These are phyloP conservation scores for Phrixothrix hirtus DNA, from an alignment of 2,888 invertebrate species.

Conservation along the genomic window DNA sequence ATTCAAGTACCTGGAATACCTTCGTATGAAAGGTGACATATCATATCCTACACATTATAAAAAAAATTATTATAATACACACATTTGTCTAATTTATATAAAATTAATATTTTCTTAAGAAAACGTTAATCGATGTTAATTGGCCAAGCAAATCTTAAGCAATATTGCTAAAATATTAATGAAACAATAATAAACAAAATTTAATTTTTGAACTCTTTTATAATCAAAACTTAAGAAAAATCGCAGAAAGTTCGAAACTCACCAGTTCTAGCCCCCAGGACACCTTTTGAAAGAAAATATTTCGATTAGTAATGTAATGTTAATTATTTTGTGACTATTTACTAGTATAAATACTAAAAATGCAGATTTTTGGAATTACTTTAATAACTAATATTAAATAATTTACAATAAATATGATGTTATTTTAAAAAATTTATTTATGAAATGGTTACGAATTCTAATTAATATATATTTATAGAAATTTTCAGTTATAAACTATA, in stretches of 20 bases:
- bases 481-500: too few relatives aligned
- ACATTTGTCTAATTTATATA: too few relatives aligned
- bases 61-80: slow-evolving; percentile 26
- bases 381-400: neutral
- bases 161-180: slow-evolving; percentile 2
- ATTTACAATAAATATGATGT: too few relatives aligned
- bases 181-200: slow-evolving; percentile 11
- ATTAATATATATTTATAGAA: too few relatives aligned
- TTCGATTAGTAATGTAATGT: slow-evolving; percentile 20
- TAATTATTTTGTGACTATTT: neutral
- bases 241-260: too few relatives aligned
- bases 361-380: neutral
- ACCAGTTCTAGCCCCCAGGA: slow-evolving; percentile 67
- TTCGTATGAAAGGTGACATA: slow-evolving; percentile 97
- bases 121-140: too few relatives aligned
- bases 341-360: neutral
- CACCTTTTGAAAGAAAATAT: slow-evolving; percentile 56
- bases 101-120: too few relatives aligned
- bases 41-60: slow-evolving; percentile 78
- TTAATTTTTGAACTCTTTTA: too few relatives aligned
- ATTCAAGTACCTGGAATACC: slow-evolving; percentile 97
- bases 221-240: too few relatives aligned
- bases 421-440: too few relatives aligned
- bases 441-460: too few relatives aligned
- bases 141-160: too few relatives aligned